Percentiles rank a stretch among this genome's conserved stretches.
Conservation (phyloP, 2,113 vertebrate species). For the Lanius ludovicianus region DNA sequence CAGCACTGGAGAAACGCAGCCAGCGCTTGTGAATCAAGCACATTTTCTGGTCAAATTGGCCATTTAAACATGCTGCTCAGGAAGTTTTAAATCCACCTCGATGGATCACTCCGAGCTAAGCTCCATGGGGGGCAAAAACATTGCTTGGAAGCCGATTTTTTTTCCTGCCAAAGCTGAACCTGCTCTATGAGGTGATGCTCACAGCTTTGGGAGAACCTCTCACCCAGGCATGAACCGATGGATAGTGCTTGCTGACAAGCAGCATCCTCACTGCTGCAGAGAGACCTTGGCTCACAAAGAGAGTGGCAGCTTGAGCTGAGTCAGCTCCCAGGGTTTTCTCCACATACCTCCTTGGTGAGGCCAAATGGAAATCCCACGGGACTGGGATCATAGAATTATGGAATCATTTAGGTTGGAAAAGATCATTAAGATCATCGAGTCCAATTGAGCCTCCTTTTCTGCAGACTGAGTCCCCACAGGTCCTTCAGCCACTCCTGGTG, state of each 20-base stretch:
- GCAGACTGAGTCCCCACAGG: neutral
- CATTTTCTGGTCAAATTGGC: slow-evolving; percentile 37
- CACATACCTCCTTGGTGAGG: neutral
- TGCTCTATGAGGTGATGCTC: neutral
- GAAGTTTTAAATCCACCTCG: slow-evolving; percentile 37
- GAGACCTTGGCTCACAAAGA: neutral
- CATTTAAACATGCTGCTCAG: slow-evolving; percentile 13
- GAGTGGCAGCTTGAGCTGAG: neutral
- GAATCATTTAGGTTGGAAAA: neutral
- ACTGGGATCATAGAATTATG: neutral
- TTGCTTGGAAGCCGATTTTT: neutral
- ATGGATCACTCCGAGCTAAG: neutral
- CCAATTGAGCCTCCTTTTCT: neutral
- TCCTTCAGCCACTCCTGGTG: rapidly evolving
- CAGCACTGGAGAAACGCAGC: neutral
- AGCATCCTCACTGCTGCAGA: neutral
- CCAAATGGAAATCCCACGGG: rapidly evolving
- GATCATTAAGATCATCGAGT: neutral
- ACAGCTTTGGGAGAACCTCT: neutral
- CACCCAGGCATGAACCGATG: rapidly evolving
- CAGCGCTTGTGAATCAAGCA: neutral
- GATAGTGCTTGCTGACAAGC: rapidly evolving
- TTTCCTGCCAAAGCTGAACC: neutral
- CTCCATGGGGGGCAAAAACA: neutral
- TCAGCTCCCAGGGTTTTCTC: neutral